A percentile compares a stretch with the other conserved stretches of the same genome.
These are phyloP conservation scores for Erpornis zantholeuca DNA, from an alignment of 2,113 vertebrate genomes.

Conservation along the genomic window DNA sequence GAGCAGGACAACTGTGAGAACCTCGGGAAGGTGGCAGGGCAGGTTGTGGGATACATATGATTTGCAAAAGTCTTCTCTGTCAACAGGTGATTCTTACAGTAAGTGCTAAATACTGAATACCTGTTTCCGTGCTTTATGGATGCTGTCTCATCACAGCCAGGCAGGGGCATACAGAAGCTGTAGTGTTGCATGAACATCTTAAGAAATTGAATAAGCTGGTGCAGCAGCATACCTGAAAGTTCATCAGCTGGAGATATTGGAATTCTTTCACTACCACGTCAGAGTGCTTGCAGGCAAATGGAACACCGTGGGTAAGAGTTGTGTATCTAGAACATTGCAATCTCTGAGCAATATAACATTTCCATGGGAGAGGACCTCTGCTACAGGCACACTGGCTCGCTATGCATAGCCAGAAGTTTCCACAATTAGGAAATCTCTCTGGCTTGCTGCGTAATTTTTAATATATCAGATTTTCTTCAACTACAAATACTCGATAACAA, in stretches of 20 bases:
- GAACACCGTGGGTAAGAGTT: accelerated
- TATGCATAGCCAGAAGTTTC: background rate
- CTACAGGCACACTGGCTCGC: background rate
- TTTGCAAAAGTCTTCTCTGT: background rate
- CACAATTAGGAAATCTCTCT: background rate
- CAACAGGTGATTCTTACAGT: background rate
- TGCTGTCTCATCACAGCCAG: background rate
- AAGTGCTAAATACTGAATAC: background rate
- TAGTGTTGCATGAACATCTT: background rate
- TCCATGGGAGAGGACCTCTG: background rate
- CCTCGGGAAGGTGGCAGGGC: background rate
- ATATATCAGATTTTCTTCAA: background rate
- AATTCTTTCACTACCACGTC: background rate
- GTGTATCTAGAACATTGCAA: background rate
- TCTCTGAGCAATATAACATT: background rate
- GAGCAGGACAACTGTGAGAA: background rate
- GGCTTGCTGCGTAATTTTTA: background rate
- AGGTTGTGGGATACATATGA: background rate
- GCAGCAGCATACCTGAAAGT: background rate
- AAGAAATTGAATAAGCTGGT: background rate
- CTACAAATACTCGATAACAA: background rate
- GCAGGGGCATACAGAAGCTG: background rate
- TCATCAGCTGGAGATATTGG: background rate
- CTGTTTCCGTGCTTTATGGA: background rate
- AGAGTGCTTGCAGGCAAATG: background rate